Evolutionary conservation across 2,888 invertebrate genomes (phyloP), one percentile per base, ranked within the genome.

Genomic region (Anagyrus pseudococci): DNA sequence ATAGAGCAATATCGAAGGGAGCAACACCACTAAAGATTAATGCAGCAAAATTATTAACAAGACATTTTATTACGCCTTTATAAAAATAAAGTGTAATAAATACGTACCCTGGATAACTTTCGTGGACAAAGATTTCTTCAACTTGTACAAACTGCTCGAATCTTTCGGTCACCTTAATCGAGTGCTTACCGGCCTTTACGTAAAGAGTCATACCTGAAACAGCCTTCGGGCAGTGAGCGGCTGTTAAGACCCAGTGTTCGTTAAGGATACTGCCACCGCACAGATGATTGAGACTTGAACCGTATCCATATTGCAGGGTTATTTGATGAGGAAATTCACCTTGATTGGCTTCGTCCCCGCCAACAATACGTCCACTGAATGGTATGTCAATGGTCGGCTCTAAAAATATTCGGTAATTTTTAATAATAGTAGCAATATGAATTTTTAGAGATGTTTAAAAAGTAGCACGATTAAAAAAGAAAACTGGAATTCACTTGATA

Each of bases 1-100:
- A 69, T 4, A 87, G 69, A 40, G 84, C 85, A 40, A 86, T 82
- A 71, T 86, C 86, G 69, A 85, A 82, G 20, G 82, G 81, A 19
- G 73, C 77, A 20, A 79, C 78, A 4, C 71, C 72, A 4, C 78
- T 78, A 58, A 20, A 70, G 71, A 25, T 44, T 46, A 44, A 4
- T 22, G 19, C 10, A 33, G 7, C 15, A 1, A 17, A 10, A 20
- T 26, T 33, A 6, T n/a, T n/a, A n/a, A n/a, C n/a, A n/a, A 19
- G n/a, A 44, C 10, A 3, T 20, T 2, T 19, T 33, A 20, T 33
- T 4, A 49, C 20, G 10, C 2, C 1, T n/a, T 10, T 22, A 40
- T 40, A 10, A 33, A n/a, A 17, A 47, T 13, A 52, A 33, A 49
- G 49, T 4, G 6, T 20, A 41, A 26, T 26, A 2, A 26, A 4